phyloP scores from a whole-genome alignment of 2,797 vertebrate species.

The Stomatorhinus walkeri region DNA sequence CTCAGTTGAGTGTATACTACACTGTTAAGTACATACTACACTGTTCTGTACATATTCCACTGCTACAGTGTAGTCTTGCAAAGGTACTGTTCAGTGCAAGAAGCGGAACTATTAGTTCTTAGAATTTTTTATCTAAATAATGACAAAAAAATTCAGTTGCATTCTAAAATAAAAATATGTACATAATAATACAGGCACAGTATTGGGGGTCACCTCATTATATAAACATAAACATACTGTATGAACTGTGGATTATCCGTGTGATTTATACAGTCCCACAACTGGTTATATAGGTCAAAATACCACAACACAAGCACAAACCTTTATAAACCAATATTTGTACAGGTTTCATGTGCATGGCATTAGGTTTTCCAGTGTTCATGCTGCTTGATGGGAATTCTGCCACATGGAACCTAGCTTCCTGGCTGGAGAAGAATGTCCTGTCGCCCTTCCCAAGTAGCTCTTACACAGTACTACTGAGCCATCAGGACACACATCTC shows the following conservation, averaged over 20 bases:
- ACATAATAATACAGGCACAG: background rate
- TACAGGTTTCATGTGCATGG: background rate
- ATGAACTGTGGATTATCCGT: background rate
- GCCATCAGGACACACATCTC: background rate
- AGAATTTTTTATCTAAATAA: background rate
- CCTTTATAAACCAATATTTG: background rate
- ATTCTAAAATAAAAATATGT: background rate
- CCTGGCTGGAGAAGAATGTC: background rate
- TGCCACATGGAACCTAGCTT: background rate
- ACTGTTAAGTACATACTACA: background rate
- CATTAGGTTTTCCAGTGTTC: background rate
- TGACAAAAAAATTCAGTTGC: background rate
- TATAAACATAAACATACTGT: background rate
- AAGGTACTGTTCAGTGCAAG: background rate
- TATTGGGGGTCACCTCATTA: conserved; percentile 7
- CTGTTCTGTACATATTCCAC: background rate
- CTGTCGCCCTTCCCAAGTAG: background rate
- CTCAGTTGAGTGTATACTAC: background rate
- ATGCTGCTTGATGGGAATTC: background rate
- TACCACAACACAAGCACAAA: background rate
- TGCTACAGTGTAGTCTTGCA: background rate
- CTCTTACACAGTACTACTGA: background rate
- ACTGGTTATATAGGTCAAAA: background rate
- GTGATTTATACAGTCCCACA: background rate
- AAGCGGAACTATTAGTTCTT: background rate